A percentile compares a stretch with the other conserved stretches of the same genome.
phyloP scores from a whole-genome alignment of 2,797 vertebrate genomes.

The Oryzias dopingdopingensis region DNA sequence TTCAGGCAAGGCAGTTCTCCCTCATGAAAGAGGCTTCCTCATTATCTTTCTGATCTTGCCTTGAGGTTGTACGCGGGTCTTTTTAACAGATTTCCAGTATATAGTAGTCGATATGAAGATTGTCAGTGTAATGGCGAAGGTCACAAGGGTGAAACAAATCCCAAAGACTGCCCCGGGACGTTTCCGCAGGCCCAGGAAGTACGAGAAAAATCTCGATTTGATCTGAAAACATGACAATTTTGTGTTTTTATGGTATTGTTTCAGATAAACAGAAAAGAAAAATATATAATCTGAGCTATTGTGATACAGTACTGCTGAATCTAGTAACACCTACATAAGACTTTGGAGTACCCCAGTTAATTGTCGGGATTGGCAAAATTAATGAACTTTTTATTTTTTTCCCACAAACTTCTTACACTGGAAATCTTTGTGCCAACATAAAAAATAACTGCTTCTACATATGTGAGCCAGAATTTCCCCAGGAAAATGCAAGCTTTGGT shows the following conservation, averaged over 20 bases:
- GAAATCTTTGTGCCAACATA: too few species aligned
- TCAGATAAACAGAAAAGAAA: not conserved
- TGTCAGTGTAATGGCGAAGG: slow-evolving; percentile 83
- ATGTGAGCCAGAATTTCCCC: too few species aligned
- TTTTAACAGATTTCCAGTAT: slow-evolving; percentile 92
- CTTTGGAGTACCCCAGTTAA: too few species aligned
- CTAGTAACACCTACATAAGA: not conserved
- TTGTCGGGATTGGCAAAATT: too few species aligned
- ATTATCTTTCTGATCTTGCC: slow-evolving; percentile 93
- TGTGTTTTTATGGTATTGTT: not conserved
- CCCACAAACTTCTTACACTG: too few species aligned
- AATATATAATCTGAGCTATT: not conserved
- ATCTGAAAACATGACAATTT: slow-evolving; percentile 83
- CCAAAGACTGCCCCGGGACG: slow-evolving; percentile 86
- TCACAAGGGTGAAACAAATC: slow-evolving; percentile 85
- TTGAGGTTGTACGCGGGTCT: slow-evolving; percentile 83
- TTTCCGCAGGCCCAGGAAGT: slow-evolving; percentile 88
- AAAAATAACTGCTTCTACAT: too few species aligned
- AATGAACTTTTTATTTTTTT: too few species aligned
- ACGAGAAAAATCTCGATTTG: slow-evolving; percentile 89
- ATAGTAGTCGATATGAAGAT: slow-evolving; percentile 86
- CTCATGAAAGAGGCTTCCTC: slow-evolving; percentile 76
- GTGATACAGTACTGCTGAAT: slow-evolving; percentile 1
- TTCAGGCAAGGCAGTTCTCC: slow-evolving; percentile 61
- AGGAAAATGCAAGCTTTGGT: too few species aligned